Evolutionary conservation across 2,797 vertebrate species (phyloP), one percentile per base, ranked within the genome.

Genomic region (Enoplosus armatus): DNA sequence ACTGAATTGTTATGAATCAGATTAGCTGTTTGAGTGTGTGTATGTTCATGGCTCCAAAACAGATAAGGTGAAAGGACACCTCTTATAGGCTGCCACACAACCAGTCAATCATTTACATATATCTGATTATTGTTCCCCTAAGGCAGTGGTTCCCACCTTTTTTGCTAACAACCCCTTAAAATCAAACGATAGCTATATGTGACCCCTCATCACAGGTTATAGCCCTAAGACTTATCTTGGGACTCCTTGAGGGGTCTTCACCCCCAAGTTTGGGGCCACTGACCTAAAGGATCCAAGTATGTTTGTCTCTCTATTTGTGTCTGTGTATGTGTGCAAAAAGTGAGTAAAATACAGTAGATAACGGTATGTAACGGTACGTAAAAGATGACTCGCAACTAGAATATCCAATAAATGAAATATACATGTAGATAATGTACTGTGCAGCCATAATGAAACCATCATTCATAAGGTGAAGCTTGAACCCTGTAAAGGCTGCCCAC

Each of bases 1-100:
- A 29, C 2, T 33, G 56, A 26, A 5, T n/a, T 14, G n/a, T 68
- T 79, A 59, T 70, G 61, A 80, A 84, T 87, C 67, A 79, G 41
- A 88, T 83, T 51, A 58, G 48, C 45, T 73, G 26, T 69, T 59
- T 55, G 29, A 69, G 51, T 59, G 31, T 35, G 29, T 55, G 39
- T 31, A 29, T 43, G 26, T 35, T 31, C 39, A 16, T 59, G 66
- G 62, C 27, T 54, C 16, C 43, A 24, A 58, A 54, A 59, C 26
- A 29, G 59, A 86, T 74, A 77, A 67, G 47, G 50, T 61, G 35
- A 74, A 77, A 74, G 37, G 67, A 71, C 55, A 55, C 6, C n/a
- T 71, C 39, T 64, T 43, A 37, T 8, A 63, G 62, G 56, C 29
- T 62, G 68, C 68, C 27, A 60, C n/a, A 37, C 47, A 50, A 50